A percentile compares a stretch with the other conserved stretches of the same genome.
These are phyloP conservation scores for Tamandua tetradactyla DNA, from an alignment of 2,797 vertebrate genomes.

Conservation along the genomic window DNA sequence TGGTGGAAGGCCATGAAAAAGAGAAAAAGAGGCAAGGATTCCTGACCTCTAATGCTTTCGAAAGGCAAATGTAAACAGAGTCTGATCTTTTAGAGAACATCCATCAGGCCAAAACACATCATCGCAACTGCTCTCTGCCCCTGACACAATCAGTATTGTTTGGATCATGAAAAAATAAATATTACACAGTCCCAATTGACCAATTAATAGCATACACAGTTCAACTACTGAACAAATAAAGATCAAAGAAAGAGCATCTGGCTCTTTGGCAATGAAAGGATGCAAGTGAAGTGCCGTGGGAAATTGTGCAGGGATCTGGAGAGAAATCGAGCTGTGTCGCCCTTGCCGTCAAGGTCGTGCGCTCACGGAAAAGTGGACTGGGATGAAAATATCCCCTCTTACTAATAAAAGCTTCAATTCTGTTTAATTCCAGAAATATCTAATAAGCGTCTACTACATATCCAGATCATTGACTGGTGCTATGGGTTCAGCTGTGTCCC, in stretches of 20 bases:
- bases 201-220: slow-evolving; percentile 66
- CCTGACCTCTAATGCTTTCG: slow-evolving; percentile 4
- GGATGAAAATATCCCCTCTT: not conserved
- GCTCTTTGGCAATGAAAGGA: slow-evolving; percentile 49
- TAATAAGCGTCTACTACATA: not conserved
- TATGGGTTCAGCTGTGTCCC: too few relatives aligned
- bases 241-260: slow-evolving; percentile 73
- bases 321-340: not conserved
- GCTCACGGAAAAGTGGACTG: not conserved
- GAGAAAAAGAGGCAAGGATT: not conserved
- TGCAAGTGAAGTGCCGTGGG: not conserved
- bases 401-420: not conserved
- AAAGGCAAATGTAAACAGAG: slow-evolving; percentile 26
- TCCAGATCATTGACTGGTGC: not conserved
- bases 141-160: slow-evolving; percentile 45
- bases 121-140: slow-evolving; percentile 15
- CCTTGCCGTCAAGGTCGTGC: not conserved
- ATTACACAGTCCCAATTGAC: slow-evolving; percentile 59
- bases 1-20: not conserved
- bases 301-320: slow-evolving; percentile 37
- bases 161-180: slow-evolving; percentile 72
- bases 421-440: not conserved
- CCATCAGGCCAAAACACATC: slow-evolving; percentile 57
- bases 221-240: slow-evolving; percentile 40
- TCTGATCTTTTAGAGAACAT: slow-evolving; percentile 38